phyloP scores from a whole-genome alignment of 2,797 vertebrate species.

The Eutrigla gurnardus region DNA sequence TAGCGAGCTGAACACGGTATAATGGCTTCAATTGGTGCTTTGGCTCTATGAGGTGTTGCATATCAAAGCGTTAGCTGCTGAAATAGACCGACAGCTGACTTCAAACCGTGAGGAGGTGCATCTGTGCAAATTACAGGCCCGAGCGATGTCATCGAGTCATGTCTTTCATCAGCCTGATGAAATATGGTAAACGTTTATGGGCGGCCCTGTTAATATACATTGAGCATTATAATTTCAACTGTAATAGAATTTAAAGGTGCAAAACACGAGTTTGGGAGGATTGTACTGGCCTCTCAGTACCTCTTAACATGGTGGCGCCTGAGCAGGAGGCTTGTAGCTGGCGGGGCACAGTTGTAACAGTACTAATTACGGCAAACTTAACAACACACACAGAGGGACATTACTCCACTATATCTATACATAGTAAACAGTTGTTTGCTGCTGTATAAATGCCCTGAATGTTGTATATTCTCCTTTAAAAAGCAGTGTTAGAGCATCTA shows the following conservation, averaged over 20 bases:
- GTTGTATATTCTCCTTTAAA: background rate
- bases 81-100: conserved; percentile 46
- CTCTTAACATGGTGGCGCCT: too few species aligned
- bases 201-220: conserved; percentile 44
- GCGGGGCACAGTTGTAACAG: too few species aligned
- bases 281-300: too few species aligned
- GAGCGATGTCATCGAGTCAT: conserved; percentile 32
- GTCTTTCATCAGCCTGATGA: conserved; percentile 48
- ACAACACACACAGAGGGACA: too few species aligned
- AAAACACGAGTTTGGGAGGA: too few species aligned
- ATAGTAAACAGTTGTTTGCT: too few species aligned
- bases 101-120: conserved; percentile 14
- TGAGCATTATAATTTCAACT: conserved; percentile 46
- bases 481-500: conserved; percentile 50
- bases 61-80: conserved; percentile 54
- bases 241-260: conserved; percentile 54
- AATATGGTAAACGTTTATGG: conserved; percentile 33
- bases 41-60: conserved; percentile 56
- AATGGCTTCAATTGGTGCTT: conserved; percentile 63
- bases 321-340: too few species aligned
- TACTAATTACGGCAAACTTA: too few species aligned
- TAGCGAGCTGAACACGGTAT: conserved; percentile 60
- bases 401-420: too few species aligned
- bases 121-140: conserved; percentile 40
- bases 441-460: too few species aligned